Evolutionary conservation across 2,797 vertebrate genomes (phyloP).

Genomic region (Setipinna tenuifilis): DNA sequence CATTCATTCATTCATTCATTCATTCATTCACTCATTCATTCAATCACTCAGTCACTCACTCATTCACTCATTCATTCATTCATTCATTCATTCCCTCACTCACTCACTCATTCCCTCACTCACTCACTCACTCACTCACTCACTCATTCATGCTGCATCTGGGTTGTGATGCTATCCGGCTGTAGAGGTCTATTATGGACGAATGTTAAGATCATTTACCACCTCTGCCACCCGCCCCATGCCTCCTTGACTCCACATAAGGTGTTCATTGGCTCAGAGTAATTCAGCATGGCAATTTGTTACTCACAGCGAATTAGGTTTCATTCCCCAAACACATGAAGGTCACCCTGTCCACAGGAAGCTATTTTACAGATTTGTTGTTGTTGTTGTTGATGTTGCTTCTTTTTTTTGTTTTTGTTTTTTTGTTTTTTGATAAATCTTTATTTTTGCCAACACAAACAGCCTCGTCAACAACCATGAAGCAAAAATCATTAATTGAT

Average conservation of each 20-base stretch:
- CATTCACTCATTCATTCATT: no score
- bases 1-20: no score
- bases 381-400: no score
- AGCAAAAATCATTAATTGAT: slow-evolving; percentile 86
- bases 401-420: no score
- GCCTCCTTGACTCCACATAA: slow-evolving; percentile 32
- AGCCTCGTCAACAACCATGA: slow-evolving; percentile 67
- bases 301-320: slow-evolving; percentile 76
- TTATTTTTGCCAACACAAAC: slow-evolving; percentile 72
- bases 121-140: no score
- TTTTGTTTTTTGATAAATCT: slow-evolving; percentile 3
- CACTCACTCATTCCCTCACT: no score
- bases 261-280: slow-evolving; percentile 57
- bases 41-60: no score
- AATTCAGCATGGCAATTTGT: slow-evolving; percentile 71
- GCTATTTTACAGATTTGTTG: slow-evolving; percentile 76
- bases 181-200: not conserved
- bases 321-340: slow-evolving; percentile 76
- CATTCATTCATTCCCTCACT: no score
- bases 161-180: not conserved
- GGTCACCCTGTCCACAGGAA: slow-evolving; percentile 80
- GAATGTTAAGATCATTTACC: slow-evolving; percentile 7
- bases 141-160: no score
- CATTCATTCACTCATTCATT: no score
- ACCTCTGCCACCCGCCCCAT: not conserved